phyloP scores from a whole-genome alignment of 2,797 vertebrate species.

The Pantherophis alleghaniensis region DNA sequence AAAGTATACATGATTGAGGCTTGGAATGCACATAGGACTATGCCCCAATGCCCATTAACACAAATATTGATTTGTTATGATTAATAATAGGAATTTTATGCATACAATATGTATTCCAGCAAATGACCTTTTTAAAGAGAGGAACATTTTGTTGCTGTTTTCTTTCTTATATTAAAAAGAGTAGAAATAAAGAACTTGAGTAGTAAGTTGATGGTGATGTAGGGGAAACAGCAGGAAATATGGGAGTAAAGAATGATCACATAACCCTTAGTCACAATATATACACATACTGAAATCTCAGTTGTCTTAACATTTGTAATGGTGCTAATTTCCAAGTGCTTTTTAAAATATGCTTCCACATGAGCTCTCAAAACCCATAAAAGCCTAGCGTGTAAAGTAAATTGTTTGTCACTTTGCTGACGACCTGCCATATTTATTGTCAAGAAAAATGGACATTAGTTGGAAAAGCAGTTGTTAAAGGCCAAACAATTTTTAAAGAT shows the following conservation, averaged over 20 bases:
- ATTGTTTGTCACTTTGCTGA: constrained; percentile 88
- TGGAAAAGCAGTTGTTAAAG: constrained; percentile 98
- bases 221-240: constrained; percentile 46
- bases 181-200: constrained; percentile 68
- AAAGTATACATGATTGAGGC: constrained; percentile 43
- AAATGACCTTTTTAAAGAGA: constrained; percentile 49
- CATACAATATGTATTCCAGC: constrained; percentile 45
- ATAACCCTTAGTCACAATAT: not conserved
- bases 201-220: constrained; percentile 49
- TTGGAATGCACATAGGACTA: constrained; percentile 51
- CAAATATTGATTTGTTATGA: constrained; percentile 56
- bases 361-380: constrained; percentile 88
- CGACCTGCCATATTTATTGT: constrained; percentile 93
- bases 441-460: constrained; percentile 97
- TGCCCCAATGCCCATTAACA: constrained; percentile 10
- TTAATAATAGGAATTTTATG: constrained; percentile 63
- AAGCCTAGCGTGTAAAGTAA: constrained; percentile 86
- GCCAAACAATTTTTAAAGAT: constrained; percentile 92
- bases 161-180: constrained; percentile 60
- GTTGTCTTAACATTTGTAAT: constrained; percentile 77
- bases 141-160: constrained; percentile 63
- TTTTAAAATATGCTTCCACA: constrained; percentile 92
- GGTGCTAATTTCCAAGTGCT: constrained; percentile 80
- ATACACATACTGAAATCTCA: constrained; percentile 3
- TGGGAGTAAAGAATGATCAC: constrained; percentile 53